Base-by-base conservation (phyloP, 2,888 invertebrate species). In the Dione juno region DNA sequence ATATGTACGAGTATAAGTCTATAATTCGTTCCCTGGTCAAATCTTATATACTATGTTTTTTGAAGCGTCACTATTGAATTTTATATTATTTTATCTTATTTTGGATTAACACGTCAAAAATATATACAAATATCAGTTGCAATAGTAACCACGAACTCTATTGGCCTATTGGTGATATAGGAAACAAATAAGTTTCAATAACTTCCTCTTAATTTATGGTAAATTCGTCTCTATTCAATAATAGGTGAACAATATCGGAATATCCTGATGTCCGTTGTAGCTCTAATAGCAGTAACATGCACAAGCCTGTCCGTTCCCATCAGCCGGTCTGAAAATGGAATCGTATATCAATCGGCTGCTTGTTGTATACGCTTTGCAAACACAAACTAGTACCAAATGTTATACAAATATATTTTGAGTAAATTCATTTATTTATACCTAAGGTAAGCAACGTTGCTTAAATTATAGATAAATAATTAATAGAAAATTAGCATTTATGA, bases 321-420 rank as follows among this genome's bases (percentile, higher is more conserved):
- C 43, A 57, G 43, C 41, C 54, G 45, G 16, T 13, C 45, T 66
- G 66, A 66, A 66, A 66, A 66, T 66, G 54, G 66, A 66, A 19
- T 66, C 66, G 43, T 54, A 45, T 66, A 66, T 66, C 54, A 57
- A 66, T 54, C 54, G 16, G 41, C 28, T 41, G 53, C 21, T 66
- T 19, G 43, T n/a, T 43, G 43, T 16, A 43, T 35, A 35, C 19
- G 19, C 40, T 37, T 57, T 40, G 37, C 37, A 37, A 57, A 57
- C 57, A 57, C 16, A 37, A 16, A 57, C 57, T 7, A 57, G 57
- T 8, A 19, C 57, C 37, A 57, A 57, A 57, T 40, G 57, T 19
- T 40, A 40, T 7, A 40, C 40, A 57, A 40, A 57, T 57, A 57
- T 54, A 35, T 35, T 11, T 50, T 50, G 54, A 5, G 13, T 16